phyloP scores from a whole-genome alignment of 2,113 vertebrate genomes.

The Syngnathus scovelli region DNA sequence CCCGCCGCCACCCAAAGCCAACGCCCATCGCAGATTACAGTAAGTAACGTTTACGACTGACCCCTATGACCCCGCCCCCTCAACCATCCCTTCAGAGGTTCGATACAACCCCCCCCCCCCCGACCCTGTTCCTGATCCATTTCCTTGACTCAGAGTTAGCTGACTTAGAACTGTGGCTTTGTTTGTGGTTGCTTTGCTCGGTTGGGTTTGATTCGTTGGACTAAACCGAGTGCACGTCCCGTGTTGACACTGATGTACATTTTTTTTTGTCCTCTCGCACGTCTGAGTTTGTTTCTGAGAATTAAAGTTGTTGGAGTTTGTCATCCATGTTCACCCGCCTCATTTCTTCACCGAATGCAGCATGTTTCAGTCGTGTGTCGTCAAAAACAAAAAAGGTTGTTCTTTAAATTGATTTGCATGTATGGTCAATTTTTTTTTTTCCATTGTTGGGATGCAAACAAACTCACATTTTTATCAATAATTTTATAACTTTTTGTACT shows the following conservation, averaged over 20 bases:
- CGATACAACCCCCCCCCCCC: conserved; percentile 10
- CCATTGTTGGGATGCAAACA: not conserved
- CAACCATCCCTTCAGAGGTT: conserved; percentile 48
- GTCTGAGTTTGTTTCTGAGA: conserved; percentile 68
- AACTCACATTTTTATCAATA: not conserved
- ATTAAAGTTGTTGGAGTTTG: conserved; percentile 78
- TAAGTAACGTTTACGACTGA: conserved; percentile 97
- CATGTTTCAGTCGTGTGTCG: conserved; percentile 49
- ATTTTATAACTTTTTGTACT: not conserved
- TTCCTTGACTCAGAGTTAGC: conserved; percentile 59
- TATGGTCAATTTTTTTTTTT: conserved; percentile 25
- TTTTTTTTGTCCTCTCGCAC: not conserved
- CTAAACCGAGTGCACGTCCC: conserved; percentile 82
- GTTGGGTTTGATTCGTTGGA: conserved; percentile 55
- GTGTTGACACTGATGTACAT: conserved; percentile 86
- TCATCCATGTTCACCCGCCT: conserved; percentile 57
- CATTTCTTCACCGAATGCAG: conserved; percentile 51
- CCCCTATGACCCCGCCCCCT: conserved; percentile 25
- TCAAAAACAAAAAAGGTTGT: conserved; percentile 15
- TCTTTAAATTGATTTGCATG: conserved; percentile 49
- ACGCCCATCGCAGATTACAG: conserved; percentile 95
- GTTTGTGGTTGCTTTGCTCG: conserved; percentile 33
- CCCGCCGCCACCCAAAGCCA: conserved; percentile 86
- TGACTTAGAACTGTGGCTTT: conserved; percentile 51
- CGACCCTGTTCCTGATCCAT: conserved; percentile 47